Evolutionary conservation across 2,888 invertebrate species (phyloP), one percentile per base, ranked within the genome.

Genomic region (Tetragonisca angustula): DNA sequence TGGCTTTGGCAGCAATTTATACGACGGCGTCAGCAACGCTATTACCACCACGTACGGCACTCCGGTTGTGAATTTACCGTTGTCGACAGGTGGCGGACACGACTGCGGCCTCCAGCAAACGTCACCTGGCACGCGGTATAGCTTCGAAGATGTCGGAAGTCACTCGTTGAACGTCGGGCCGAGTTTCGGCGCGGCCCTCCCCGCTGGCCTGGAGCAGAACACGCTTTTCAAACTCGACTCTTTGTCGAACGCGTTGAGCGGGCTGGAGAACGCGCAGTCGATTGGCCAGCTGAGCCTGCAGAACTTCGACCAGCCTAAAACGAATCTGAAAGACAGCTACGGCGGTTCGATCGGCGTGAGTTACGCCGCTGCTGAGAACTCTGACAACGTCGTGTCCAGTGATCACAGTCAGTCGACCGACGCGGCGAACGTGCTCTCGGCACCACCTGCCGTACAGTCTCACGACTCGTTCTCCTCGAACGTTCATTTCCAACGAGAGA

Each of bases 311-410:
- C 91, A 93, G 54, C 81, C 81, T 24, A 90, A 89, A 19, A 81
- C 76, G 2, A 87, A 92, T 50, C 84, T 93, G 17, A 94, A 92
- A 74, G 94, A 94, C 72, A 94, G 94, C 76, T 94, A 94, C 54
- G 94, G 94, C 0, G 92, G 93, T 80, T 91, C 92, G 0, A 76
- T 94, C 6, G 91, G 90, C 59, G 71, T 86, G 24, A 83, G 79
- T 13, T 91, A 79, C 50, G 86, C 86, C 5, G 79, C 81, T 4
- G 49, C 79, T 5, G 84, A 76, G 21, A 76, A 86, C n/a, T 75
- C 49, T 6, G 84, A 83, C 21, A 80, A 69, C 13, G 21, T 62
- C 1, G 19, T 68, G n/a, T 65, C 82, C 36, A 77, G 79, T 19
- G 81, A 87, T 78, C 84, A 86, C 17, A 69, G 85, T 19, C 89